Evolutionary conservation across 2,888 invertebrate genomes (phyloP).

Genomic region (Nasonia oneida): DNA sequence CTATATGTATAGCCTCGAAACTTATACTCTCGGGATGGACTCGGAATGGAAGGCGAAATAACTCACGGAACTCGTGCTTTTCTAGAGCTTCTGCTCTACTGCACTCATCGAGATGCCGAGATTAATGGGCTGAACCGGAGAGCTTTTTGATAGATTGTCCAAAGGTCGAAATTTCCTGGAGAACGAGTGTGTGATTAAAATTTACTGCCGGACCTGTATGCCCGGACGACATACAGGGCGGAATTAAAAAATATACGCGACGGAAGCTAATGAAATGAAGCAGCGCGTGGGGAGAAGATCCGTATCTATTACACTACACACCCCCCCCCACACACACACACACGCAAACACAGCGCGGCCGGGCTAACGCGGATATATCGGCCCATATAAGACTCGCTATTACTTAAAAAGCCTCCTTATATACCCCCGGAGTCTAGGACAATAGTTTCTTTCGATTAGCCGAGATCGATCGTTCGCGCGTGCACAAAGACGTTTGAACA

Average conservation of each 20-base stretch:
- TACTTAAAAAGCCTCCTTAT: not conserved
- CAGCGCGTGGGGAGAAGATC: not conserved
- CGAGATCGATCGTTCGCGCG: not conserved
- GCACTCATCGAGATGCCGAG: conserved; percentile 2
- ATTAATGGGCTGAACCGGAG: not conserved
- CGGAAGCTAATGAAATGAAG: not conserved
- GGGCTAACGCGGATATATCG: not conserved
- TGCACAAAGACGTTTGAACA: not conserved
- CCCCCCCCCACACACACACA: not conserved
- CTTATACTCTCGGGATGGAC: conserved; percentile 5
- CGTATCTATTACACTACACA: not conserved
- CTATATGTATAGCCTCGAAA: not conserved
- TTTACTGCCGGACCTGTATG: not conserved
- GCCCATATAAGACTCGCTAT: not conserved
- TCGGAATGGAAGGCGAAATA: not conserved
- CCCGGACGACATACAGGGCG: not conserved
- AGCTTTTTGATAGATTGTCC: conserved; percentile 3
- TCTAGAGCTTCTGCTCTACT: conserved; percentile 8
- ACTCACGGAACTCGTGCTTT: not conserved
- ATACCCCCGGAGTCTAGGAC: not conserved
- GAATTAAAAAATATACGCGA: not conserved
- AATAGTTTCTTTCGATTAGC: not conserved
- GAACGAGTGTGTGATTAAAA: not conserved
- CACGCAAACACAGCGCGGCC: too few relatives aligned
- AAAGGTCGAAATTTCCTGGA: not conserved